These are phyloP conservation scores for Epinephelus lanceolatus DNA, from an alignment of 2,113 vertebrate genomes.

Conservation along the genomic window DNA sequence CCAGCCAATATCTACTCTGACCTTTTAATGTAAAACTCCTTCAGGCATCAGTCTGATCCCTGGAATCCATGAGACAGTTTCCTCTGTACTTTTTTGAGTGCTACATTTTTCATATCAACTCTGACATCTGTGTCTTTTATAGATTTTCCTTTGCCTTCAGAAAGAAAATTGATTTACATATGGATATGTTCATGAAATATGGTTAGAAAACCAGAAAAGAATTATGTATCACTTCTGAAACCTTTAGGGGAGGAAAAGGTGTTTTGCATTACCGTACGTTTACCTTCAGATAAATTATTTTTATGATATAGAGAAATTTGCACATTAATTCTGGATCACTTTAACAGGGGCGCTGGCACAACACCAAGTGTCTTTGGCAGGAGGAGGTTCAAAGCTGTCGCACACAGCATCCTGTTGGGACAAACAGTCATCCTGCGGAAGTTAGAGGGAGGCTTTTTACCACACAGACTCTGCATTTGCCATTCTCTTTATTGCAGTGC, in stretches of 20 bases:
- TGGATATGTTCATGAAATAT: slow-evolving; percentile 47
- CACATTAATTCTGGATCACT: slow-evolving; percentile 43
- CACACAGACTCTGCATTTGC: slow-evolving; percentile 18
- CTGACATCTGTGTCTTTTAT: slow-evolving; percentile 28
- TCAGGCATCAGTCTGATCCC: slow-evolving; percentile 6
- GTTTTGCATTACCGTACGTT: neutral
- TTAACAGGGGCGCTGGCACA: slow-evolving; percentile 35
- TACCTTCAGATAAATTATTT: slow-evolving; percentile 28
- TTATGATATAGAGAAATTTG: slow-evolving; percentile 25
- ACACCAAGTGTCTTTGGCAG: slow-evolving; percentile 58
- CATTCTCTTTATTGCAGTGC: slow-evolving; percentile 5
- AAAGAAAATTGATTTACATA: slow-evolving; percentile 47
- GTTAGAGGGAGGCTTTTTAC: slow-evolving; percentile 34
- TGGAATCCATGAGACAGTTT: slow-evolving; percentile 2
- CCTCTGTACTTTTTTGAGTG: slow-evolving; percentile 7
- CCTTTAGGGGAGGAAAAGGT: neutral
- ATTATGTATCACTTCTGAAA: slow-evolving; percentile 24
- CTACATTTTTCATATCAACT: slow-evolving; percentile 40
- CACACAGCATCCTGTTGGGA: slow-evolving; percentile 36
- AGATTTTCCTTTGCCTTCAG: slow-evolving; percentile 11
- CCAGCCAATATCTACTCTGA: neutral
- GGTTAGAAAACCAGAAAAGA: slow-evolving; percentile 21
- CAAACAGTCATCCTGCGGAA: slow-evolving; percentile 28
- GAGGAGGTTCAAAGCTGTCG: slow-evolving; percentile 43
- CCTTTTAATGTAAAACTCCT: slow-evolving; percentile 12